phyloP scores from a whole-genome alignment of 2,797 vertebrate species.

The Paguma larvata region DNA sequence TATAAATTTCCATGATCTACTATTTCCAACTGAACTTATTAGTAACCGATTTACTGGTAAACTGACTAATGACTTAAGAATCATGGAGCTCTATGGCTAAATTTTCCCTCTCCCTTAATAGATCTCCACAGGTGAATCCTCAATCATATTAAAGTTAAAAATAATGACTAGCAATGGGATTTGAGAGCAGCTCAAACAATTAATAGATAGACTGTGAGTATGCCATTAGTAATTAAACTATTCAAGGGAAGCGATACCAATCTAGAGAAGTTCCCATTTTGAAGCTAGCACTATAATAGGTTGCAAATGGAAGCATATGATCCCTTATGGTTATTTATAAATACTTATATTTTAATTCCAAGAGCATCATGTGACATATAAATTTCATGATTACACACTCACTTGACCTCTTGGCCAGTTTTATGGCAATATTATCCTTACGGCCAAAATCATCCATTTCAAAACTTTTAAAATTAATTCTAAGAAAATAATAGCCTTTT shows the following conservation, averaged over 20 bases:
- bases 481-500: slow-evolving; percentile 11
- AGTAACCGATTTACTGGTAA: neutral
- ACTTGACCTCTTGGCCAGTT: slow-evolving; percentile 54
- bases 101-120: slow-evolving; percentile 51
- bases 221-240: slow-evolving; percentile 69
- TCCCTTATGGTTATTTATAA: neutral
- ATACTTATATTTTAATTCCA: slow-evolving; percentile 31
- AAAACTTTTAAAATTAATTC: slow-evolving; percentile 62
- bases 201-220: slow-evolving; percentile 68
- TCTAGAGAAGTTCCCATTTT: slow-evolving; percentile 64
- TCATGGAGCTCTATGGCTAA: slow-evolving; percentile 45
- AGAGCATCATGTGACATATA: neutral
- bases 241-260: slow-evolving; percentile 40
- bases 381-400: neutral
- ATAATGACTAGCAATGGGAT: slow-evolving; percentile 70
- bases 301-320: neutral
- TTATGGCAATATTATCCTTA: slow-evolving; percentile 55
- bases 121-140: slow-evolving; percentile 58
- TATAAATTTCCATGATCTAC: neutral
- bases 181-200: slow-evolving; percentile 67
- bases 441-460: neutral
- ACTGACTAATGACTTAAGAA: slow-evolving; percentile 44
- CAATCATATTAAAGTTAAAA: slow-evolving; percentile 73
- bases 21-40: slow-evolving; percentile 43
- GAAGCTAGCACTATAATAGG: slow-evolving; percentile 43